Percentiles rank a stretch among this genome's conserved stretches.
These are phyloP conservation scores for Parazoanthus atlanticus DNA, from an alignment of 92 coral and sea anemone genomes.

Conservation along the genomic window DNA sequence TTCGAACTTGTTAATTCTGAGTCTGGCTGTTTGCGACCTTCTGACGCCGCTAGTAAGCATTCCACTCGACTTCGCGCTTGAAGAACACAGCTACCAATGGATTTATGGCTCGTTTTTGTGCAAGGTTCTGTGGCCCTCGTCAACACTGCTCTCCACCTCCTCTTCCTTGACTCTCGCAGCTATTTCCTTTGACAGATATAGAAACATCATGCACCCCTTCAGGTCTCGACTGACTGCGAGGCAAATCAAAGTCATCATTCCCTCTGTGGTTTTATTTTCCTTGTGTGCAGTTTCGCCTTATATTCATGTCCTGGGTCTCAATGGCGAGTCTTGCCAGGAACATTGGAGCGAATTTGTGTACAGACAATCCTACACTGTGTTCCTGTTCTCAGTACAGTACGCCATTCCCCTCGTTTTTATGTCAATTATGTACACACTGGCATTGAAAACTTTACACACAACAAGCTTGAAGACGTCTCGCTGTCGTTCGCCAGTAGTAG, in stretches of 20 bases:
- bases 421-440: slow-evolving; percentile 79
- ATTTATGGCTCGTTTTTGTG: slow-evolving; percentile 79
- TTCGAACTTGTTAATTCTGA: slow-evolving; percentile 78
- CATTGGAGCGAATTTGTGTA: slow-evolving; percentile 65
- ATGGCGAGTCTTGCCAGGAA: slow-evolving; percentile 65
- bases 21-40: slow-evolving; percentile 89
- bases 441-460: slow-evolving; percentile 73
- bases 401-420: slow-evolving; percentile 77
- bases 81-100: slow-evolving; percentile 73
- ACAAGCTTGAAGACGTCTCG: slow-evolving; percentile 61
- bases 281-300: slow-evolving; percentile 77
- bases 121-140: slow-evolving; percentile 82
- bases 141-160: slow-evolving; percentile 79
- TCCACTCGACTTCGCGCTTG: slow-evolving; percentile 80
- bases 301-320: slow-evolving; percentile 58
- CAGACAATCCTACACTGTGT: slow-evolving; percentile 73
- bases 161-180: slow-evolving; percentile 90
- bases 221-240: slow-evolving; percentile 74
- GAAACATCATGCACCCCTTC: slow-evolving; percentile 94
- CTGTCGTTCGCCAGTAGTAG: slow-evolving; percentile 18
- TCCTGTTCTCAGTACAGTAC: slow-evolving; percentile 78
- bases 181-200: slow-evolving; percentile 89
- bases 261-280: slow-evolving; percentile 60
- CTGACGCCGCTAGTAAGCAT: slow-evolving; percentile 88
- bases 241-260: slow-evolving; percentile 74